Base-by-base conservation (phyloP, 2,888 invertebrate genomes). In the Drosophila mettleri region DNA sequence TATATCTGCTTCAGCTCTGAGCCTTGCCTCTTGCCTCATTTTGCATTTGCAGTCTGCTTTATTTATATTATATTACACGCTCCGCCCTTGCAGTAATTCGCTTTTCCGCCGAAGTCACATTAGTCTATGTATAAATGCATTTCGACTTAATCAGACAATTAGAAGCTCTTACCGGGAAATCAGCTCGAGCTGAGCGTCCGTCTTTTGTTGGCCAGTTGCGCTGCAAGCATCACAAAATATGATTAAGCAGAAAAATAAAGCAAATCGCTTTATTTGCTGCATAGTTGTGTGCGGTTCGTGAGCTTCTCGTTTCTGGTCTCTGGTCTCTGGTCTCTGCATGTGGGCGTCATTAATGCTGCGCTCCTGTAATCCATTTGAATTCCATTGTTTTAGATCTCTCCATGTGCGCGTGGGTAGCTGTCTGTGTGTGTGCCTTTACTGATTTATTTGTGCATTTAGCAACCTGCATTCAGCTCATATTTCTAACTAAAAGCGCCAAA, bases 401-500 rank as follows among this genome's bases (percentile, higher is more conserved):
- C n/a, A 22, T 36, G 24, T 9, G 24, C 9, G 22, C 5, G 39
- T 14, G 7, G 14, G 3, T n/a, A 7, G 12, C 6, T 34, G 2
- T 34, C n/a, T 34, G 0, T 34, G 2, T 41, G 14, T 22, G 7
- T 22, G 41, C 4, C 18, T 33, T 22, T 34, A 36, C 45, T 67
- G 72, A 74, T 74, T 73, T 74, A 73, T 74, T 41, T 41, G 14
- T 22, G 8, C 22, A 22, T 22, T 59, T 73, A 46, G 43, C 57
- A 39, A 62, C 41, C 41, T 45, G 36, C 39, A 29, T 18, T 36
- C 36, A 8, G 20, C 22, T 27, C 53, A 20, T 53, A 53, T 36
- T 46, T 57, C 9, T 52, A 31, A 7, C 9, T 45, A 2, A 16
- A 20, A 24, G 27, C 22, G 10, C 18, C 29, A 22, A 14, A 41